These are phyloP conservation scores for Acronicta alni DNA, from an alignment of 2,888 invertebrate species.

Conservation along the genomic window DNA sequence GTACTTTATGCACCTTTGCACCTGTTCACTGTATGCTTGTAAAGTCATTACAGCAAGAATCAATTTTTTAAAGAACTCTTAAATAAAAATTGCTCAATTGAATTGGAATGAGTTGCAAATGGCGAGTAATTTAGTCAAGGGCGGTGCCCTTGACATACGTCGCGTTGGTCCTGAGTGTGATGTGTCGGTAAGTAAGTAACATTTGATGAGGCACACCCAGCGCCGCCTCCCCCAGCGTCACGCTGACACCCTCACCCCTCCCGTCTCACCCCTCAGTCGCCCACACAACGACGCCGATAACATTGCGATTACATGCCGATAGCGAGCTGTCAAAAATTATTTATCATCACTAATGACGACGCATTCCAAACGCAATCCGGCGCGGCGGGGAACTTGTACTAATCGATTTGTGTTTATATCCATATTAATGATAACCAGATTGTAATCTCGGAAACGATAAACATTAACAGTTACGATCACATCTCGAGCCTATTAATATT, in stretches of 20 bases:
- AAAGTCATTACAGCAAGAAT: no score
- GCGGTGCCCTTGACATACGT: neutral
- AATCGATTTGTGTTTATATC: conserved; percentile 1
- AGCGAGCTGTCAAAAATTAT: conserved; percentile 40
- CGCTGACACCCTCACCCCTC: neutral
- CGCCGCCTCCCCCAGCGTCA: neutral
- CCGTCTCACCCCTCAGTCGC: neutral
- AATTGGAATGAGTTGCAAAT: neutral
- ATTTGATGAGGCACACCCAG: neutral
- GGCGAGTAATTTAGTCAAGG: neutral
- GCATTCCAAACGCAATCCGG: conserved; percentile 3
- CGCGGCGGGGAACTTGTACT: neutral
- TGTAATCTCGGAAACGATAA: conserved; percentile 1
- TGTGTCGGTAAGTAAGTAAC: neutral
- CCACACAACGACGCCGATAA: conserved; percentile 24
- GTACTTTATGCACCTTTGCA: no score
- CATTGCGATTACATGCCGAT: conserved; percentile 31
- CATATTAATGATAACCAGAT: conserved; percentile 3
- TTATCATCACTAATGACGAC: conserved; percentile 39
- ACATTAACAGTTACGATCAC: neutral
- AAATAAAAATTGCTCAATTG: no score
- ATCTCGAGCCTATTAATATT: neutral
- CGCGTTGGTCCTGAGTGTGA: neutral
- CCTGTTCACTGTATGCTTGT: no score
- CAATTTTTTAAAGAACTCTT: no score